These are phyloP conservation scores for Heterodera schachtii DNA, from an alignment of 1,140 invertebrate genomes.

Conservation along the genomic window DNA sequence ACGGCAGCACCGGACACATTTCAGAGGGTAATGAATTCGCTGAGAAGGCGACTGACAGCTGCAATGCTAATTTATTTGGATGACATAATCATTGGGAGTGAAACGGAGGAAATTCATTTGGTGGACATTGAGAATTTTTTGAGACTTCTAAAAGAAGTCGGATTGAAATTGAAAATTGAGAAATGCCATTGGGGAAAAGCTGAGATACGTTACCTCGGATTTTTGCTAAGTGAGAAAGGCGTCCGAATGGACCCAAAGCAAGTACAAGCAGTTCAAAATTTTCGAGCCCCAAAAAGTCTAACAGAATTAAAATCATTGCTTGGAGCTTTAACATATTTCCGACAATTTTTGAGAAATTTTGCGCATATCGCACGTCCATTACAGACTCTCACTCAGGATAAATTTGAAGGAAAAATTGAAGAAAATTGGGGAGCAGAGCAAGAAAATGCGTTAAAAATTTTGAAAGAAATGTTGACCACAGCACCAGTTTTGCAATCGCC, in stretches of 20 bases:
- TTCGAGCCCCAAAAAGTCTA: constrained; percentile 26
- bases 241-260: constrained; percentile 30
- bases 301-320: constrained; percentile 31
- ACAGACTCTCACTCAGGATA: too few relatives aligned
- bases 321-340: neutral
- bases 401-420: neutral
- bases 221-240: constrained; percentile 11
- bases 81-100: constrained; percentile 18
- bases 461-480: constrained; percentile 9
- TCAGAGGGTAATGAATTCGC: too few relatives aligned
- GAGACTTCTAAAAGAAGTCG: constrained; percentile 4
- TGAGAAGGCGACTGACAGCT: too few relatives aligned
- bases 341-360: constrained; percentile 15
- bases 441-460: constrained; percentile 13
- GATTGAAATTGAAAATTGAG: neutral
- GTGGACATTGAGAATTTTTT: constrained; percentile 31
- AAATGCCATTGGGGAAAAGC: constrained; percentile 29
- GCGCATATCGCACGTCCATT: neutral
- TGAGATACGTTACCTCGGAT: neutral
- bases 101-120: too few relatives aligned
- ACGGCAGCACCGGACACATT: too few relatives aligned
- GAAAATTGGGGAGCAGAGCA: constrained; percentile 22
- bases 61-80: constrained; percentile 26
- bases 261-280: constrained; percentile 13
- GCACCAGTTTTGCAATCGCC: constrained; percentile 28